phyloP scores from a whole-genome alignment of 2,888 invertebrate species.

The Trichopoda pennipes region DNA sequence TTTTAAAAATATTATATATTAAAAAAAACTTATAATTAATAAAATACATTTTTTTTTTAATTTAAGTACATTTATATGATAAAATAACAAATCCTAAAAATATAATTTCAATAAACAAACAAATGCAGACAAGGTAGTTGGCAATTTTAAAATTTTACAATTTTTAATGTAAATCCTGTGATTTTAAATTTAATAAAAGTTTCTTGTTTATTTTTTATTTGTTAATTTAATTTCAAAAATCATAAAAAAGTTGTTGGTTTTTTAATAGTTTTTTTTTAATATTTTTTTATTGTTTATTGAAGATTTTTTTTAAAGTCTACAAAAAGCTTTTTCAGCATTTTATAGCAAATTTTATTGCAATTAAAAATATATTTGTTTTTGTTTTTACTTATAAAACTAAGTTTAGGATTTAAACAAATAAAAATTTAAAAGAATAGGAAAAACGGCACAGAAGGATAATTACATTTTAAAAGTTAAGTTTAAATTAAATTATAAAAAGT shows the following conservation, averaged over 20 bases:
- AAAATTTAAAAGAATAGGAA: constrained; percentile 22
- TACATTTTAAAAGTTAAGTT: constrained; percentile 55
- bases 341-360: background rate
- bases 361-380: background rate
- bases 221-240: background rate
- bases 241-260: constrained; percentile 15
- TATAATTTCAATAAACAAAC: constrained; percentile 39
- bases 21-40: too few relatives aligned
- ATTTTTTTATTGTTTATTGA: constrained; percentile 42
- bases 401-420: constrained; percentile 23
- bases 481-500: constrained; percentile 40
- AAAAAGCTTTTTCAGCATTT: constrained; percentile 46
- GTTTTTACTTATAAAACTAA: constrained; percentile 37
- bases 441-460: constrained; percentile 25
- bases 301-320: constrained; percentile 1
- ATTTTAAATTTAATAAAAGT: background rate
- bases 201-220: constrained; percentile 1
- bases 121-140: constrained; percentile 12
- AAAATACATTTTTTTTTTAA: too few relatives aligned
- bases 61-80: constrained; percentile 26
- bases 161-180: background rate
- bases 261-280: constrained; percentile 5
- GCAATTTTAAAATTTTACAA: background rate
- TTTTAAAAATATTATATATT: background rate
- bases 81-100: too few relatives aligned